Evolutionary conservation across 2,888 invertebrate species (phyloP), one percentile per base, ranked within the genome.

Genomic region (Cantharis lateralis): DNA sequence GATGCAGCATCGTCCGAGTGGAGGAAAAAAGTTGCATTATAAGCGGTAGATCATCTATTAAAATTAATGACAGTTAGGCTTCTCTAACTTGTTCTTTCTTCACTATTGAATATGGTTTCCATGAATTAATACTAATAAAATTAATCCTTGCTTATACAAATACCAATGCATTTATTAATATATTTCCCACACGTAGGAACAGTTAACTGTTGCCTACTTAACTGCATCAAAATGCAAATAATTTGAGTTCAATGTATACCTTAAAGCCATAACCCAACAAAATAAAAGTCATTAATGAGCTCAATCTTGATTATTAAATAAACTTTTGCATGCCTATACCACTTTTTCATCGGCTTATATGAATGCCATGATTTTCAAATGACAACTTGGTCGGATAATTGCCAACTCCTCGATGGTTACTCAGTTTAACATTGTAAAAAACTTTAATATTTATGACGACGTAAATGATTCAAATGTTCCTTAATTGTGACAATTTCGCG

Each of bases 121-220:
- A 77, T 79, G 79, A 77, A 79, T 79, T 79, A 77, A 79, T 79
- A 77, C 77, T 77, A 79, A 79, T 79, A 79, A 79, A 77, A 77
- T 62, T 72, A 70, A 77, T 71, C 48, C 48, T 48, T 48, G 74
- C 72, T 70, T 75, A 79, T 75, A 79, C 75, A 77, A 78, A 76
- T 78, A 66, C 76, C 78, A 62, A 26, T 63, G 71, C 64, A 73
- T 74, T 76, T 74, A 78, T 75, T 76, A 76, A 74, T 78, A 68
- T 78, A 78, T 75, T 78, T 78, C 74, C 76, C 74, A 78, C 78
- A 78, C 73, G 74, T 78, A 70, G 61, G 15, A 28, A 62, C 69
- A 68, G 68, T 61, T 78, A 74, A 76, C 48, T 48, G 48, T n/a
- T 74, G 71, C 71, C 76, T 76, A 75, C 71, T 74, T 78, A 78